Evolutionary conservation across 30 jellyfish, hydroid and myxozoan species (phyloP), one percentile per base, ranked within the genome.

Genomic region (Clytia hemisphaerica): DNA sequence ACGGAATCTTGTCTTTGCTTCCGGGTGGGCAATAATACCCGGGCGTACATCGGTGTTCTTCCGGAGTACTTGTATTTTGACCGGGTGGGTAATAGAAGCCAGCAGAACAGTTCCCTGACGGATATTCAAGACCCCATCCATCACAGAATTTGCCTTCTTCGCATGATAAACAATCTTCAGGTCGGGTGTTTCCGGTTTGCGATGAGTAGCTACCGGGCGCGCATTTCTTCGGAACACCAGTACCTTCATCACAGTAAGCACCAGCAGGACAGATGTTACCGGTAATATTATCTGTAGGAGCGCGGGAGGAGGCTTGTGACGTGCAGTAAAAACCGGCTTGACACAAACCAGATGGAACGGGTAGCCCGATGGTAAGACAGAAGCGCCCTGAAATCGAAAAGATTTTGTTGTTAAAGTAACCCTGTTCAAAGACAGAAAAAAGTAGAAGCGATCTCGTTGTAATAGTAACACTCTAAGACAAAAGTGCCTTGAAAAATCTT

Each of bases 31-130:
- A 88, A 76, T 50, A 74, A 61, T 88, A 79, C 21, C 97, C 97
- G 1, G 97, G 97, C 21, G 97, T 79, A 45, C 97, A 88, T 61
- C 97, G 79, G 67, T 63, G 75, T 51, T 61, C 85, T 7, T 47
- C 73, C 5, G 96, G 96, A 15, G 50, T 78, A 42, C 96, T 86
- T 2, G 42, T 72, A 70, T 72, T 86, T 50, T 86, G 94, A 12
- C 96, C 96, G 33, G 84, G 85, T 6, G 94, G 95, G 72, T 95
- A 89, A 49, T 80, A 89, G 42, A 66, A 89, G 15, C 98, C 98
- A 6, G 77, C 93, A 37, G 45, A 65, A 47, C 98, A 89, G n/a
- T 80, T 76, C 22, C 91, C 95, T 0, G 81, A 58, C 47, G 98
- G 95, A 33, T 72, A 60, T 6, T 46, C 72, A 9, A 89, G 81